phyloP scores from a whole-genome alignment of 35 echinoderm and acorn worm genomes.

The Eucidaris tribuloides region DNA sequence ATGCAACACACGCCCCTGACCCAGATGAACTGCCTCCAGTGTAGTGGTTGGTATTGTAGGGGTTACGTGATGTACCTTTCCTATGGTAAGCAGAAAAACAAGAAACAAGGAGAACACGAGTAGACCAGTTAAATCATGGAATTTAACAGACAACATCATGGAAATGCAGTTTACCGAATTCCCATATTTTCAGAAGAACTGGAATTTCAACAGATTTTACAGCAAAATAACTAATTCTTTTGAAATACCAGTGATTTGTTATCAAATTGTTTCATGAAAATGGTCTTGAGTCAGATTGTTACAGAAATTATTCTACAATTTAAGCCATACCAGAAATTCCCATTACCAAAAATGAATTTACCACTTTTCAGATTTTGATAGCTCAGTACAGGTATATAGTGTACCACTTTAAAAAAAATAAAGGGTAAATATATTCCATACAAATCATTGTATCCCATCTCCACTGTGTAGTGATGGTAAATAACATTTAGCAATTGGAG shows the following conservation, averaged over 20 bases:
- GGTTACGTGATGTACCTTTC: slow-evolving; percentile 77
- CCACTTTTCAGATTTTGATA: too few species aligned
- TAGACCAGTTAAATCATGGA: neutral
- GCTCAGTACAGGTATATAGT: too few species aligned
- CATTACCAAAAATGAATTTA: too few species aligned
- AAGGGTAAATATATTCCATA: too few species aligned
- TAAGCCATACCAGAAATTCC: too few species aligned
- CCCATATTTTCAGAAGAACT: neutral
- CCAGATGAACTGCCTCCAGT: slow-evolving; percentile 74
- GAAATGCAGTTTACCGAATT: neutral
- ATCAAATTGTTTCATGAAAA: neutral
- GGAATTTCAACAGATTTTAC: neutral
- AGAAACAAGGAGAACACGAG: neutral
- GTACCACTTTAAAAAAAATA: too few species aligned
- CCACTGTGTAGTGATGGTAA: too few species aligned
- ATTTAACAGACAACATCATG: neutral
- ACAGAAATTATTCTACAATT: too few species aligned
- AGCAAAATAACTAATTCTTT: neutral
- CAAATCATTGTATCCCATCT: too few species aligned
- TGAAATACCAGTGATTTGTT: neutral
- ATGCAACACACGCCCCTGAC: slow-evolving; percentile 55
- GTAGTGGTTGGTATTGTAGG: slow-evolving; percentile 73
- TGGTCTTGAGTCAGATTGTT: too few species aligned
- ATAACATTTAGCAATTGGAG: neutral
- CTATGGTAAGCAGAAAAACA: neutral